These are phyloP conservation scores for Apodemus speciosus DNA, from an alignment of 2,113 vertebrate genomes.

Conservation along the genomic window DNA sequence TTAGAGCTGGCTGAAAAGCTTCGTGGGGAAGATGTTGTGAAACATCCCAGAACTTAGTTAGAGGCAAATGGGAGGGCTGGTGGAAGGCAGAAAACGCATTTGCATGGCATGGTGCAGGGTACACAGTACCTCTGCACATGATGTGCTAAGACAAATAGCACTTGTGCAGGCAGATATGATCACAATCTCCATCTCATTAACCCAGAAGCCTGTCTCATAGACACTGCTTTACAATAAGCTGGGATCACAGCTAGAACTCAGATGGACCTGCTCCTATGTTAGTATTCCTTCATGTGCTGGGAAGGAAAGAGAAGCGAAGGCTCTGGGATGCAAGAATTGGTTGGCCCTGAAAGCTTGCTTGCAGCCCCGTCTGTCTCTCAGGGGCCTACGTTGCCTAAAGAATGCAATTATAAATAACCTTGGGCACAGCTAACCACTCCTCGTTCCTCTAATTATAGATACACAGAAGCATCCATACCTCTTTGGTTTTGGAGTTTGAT, in stretches of 20 bases:
- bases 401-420: neutral
- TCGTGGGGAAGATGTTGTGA: neutral
- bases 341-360: slow-evolving; percentile 4
- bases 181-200: neutral
- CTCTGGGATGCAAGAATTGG: neutral
- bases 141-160: neutral
- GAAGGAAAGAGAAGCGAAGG: neutral
- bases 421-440: neutral
- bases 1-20: neutral
- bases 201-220: neutral
- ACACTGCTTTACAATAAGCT: neutral
- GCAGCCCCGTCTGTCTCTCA: neutral
- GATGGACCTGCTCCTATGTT: neutral
- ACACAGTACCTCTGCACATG: neutral
- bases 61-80: neutral
- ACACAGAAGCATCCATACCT: neutral
- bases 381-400: neutral
- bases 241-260: neutral
- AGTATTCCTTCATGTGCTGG: neutral
- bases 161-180: neutral
- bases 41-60: neutral
- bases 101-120: neutral
- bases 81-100: neutral
- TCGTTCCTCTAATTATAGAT: neutral
- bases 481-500: neutral